A percentile compares a stretch with the other conserved stretches of the same genome.
Evolutionary conservation across 2,888 invertebrate genomes (phyloP).

Genomic region (Cyaniris semiargus): DNA sequence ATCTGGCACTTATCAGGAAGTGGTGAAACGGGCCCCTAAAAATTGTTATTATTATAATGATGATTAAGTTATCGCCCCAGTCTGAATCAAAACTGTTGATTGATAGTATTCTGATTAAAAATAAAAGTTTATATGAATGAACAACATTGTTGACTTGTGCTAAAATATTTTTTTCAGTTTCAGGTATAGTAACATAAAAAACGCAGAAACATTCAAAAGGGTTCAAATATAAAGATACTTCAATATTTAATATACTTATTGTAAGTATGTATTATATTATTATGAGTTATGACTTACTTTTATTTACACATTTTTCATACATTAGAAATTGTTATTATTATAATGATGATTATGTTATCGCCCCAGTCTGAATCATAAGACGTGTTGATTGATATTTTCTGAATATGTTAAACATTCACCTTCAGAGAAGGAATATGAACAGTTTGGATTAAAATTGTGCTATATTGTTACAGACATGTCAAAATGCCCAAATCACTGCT

Average conservation of each 20-base stretch:
- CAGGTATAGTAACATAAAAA: background rate
- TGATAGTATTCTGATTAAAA: conserved; percentile 32
- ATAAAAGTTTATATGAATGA: background rate
- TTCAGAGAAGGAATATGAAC: background rate
- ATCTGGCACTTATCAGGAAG: no score
- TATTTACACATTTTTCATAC: no score
- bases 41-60: conserved; percentile 34
- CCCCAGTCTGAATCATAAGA: conserved; percentile 39
- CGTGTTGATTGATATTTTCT: conserved; percentile 40
- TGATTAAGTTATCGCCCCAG: conserved; percentile 41
- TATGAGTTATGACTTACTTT: no score
- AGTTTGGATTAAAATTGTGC: background rate
- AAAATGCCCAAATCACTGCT: background rate
- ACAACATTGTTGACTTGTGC: background rate
- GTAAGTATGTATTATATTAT: no score
- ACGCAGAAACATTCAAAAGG: background rate
- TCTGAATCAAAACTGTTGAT: conserved; percentile 39
- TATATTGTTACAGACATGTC: background rate
- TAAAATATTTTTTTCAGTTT: background rate
- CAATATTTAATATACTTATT: no score
- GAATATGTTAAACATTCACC: conserved; percentile 17
- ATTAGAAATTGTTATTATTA: background rate
- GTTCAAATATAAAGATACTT: background rate
- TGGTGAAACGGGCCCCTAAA: no score
- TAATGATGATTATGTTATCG: conserved; percentile 41